These are phyloP conservation scores for Lochmaea capreae DNA, from an alignment of 2,888 invertebrate species.

Conservation along the genomic window DNA sequence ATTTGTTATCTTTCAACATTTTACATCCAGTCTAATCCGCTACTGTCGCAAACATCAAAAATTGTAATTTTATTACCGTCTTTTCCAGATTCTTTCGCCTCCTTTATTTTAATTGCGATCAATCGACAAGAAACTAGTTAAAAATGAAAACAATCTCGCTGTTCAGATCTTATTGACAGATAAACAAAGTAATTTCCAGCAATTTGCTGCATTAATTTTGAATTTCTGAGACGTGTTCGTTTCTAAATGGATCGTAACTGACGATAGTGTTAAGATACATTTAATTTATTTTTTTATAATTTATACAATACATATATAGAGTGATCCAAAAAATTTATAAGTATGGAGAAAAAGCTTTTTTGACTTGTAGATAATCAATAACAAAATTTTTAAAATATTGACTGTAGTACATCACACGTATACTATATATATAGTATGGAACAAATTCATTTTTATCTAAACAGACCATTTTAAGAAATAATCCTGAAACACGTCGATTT, in stretches of 20 bases:
- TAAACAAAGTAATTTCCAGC: conserved; percentile 47
- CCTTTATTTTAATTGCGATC: conserved; percentile 27
- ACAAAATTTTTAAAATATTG: too few species aligned
- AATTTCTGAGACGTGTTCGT: conserved; percentile 43
- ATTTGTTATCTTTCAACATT: too few species aligned
- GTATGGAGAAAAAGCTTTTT: too few species aligned
- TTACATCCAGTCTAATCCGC: neutral
- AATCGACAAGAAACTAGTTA: conserved; percentile 34
- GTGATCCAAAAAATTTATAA: too few species aligned
- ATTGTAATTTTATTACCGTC: neutral
- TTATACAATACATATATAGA: too few species aligned
- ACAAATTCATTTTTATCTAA: too few species aligned
- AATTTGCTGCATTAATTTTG: conserved; percentile 48
- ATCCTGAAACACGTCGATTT: too few species aligned
- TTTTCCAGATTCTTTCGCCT: neutral
- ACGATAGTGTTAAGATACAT: neutral
- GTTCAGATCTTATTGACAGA: conserved; percentile 40
- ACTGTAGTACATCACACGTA: too few species aligned
- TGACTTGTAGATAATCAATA: too few species aligned
- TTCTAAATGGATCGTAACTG: conserved; percentile 24
- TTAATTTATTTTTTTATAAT: too few species aligned
- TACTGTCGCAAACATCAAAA: neutral
- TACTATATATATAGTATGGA: too few species aligned
- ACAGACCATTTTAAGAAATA: too few species aligned
- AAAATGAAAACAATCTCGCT: conserved; percentile 37